These are phyloP conservation scores for Phymorhynchus buccinoides DNA, from an alignment of 1,140 invertebrate genomes.

Conservation along the genomic window DNA sequence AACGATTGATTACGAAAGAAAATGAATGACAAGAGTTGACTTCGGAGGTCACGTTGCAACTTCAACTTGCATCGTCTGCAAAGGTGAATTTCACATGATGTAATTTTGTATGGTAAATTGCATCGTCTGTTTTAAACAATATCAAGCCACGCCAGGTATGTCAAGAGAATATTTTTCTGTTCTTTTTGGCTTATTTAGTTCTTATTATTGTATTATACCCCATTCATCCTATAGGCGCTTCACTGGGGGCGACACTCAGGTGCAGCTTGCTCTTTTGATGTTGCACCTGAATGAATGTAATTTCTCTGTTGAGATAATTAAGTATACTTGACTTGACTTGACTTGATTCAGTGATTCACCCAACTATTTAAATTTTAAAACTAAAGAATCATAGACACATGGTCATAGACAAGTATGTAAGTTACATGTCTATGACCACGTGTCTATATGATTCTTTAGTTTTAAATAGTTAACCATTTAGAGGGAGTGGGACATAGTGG, in stretches of 20 bases:
- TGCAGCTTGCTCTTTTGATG: no score
- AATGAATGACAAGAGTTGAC: not conserved
- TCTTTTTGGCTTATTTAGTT: not conserved
- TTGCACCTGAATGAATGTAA: no score
- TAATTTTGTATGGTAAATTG: not conserved
- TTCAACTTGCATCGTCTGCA: constrained; percentile 29
- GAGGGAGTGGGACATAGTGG: no score
- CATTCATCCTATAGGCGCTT: not conserved
- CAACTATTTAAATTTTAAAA: no score
- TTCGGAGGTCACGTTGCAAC: not conserved
- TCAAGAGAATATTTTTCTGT: not conserved
- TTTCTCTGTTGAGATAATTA: no score
- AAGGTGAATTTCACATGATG: not conserved
- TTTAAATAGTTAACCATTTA: no score
- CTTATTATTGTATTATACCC: not conserved
- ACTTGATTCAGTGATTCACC: no score
- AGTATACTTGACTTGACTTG: no score
- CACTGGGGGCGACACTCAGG: not conserved
- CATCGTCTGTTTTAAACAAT: not conserved
- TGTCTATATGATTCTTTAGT: no score
- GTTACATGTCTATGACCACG: no score
- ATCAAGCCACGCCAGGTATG: not conserved
- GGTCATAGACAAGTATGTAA: no score
- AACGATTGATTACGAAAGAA: not conserved
- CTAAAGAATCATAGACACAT: no score